Conservation (phyloP, 2,113 vertebrate species). For the Epinephelus fuscoguttatus region DNA sequence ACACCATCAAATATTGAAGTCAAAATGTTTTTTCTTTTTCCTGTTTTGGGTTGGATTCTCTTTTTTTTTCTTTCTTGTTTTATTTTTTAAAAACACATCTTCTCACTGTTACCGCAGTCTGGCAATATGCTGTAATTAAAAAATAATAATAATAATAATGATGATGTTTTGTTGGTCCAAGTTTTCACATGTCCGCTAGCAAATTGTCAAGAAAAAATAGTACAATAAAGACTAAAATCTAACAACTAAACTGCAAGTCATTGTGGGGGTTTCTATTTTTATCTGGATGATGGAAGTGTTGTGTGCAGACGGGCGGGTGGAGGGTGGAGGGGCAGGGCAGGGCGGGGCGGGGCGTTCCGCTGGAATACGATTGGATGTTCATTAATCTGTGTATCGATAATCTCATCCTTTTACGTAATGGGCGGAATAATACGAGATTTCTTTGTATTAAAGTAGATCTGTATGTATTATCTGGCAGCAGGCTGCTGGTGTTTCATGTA, state of each 20-base stretch:
- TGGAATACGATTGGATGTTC: slow-evolving; percentile 51
- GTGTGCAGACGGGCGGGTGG: neutral
- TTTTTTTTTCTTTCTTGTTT: slow-evolving; percentile 38
- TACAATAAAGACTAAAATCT: slow-evolving; percentile 84
- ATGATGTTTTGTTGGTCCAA: slow-evolving; percentile 78
- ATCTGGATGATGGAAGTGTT: slow-evolving; percentile 6
- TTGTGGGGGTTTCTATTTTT: slow-evolving; percentile 54
- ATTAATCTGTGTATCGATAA: slow-evolving; percentile 79
- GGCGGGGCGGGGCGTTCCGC: slow-evolving; percentile 1
- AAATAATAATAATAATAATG: slow-evolving; percentile 58
- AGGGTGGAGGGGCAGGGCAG: neutral
- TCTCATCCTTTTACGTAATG: slow-evolving; percentile 78
- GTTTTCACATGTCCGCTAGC: slow-evolving; percentile 83
- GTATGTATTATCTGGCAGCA: slow-evolving; percentile 46
- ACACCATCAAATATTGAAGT: slow-evolving; percentile 72
- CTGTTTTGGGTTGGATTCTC: slow-evolving; percentile 56
- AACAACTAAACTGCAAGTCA: slow-evolving; percentile 71
- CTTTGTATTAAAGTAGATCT: slow-evolving; percentile 70
- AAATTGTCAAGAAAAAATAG: slow-evolving; percentile 80
- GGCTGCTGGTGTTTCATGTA: slow-evolving; percentile 15
- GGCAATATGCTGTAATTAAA: slow-evolving; percentile 76
- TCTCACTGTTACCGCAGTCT: slow-evolving; percentile 73
- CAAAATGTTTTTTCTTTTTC: slow-evolving; percentile 41
- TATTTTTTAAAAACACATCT: slow-evolving; percentile 71
- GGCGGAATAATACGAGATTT: slow-evolving; percentile 65